Evolutionary conservation across 1,140 invertebrate species (phyloP).

Genomic region (Vollenhovia emeryi): DNA sequence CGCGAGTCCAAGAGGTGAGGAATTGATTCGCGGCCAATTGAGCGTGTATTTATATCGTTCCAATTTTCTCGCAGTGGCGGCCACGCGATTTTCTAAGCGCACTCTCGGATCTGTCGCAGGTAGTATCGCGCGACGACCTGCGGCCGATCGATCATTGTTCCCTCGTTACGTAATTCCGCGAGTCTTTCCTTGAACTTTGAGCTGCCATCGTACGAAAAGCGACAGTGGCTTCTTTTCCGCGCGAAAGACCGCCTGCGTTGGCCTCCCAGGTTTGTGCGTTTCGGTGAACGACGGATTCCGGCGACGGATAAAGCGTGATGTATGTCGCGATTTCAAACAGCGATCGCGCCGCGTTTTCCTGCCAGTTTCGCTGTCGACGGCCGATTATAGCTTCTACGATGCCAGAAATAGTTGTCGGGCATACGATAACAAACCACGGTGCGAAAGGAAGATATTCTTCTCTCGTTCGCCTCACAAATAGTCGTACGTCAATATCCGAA

Average conservation of each 20-base stretch:
- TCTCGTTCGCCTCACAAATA: not conserved
- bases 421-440: not conserved
- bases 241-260: not conserved
- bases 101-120: not conserved
- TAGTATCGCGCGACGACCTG: not conserved
- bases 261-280: not conserved
- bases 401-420: not conserved
- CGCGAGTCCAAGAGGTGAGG: not conserved
- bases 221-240: conserved; percentile 2
- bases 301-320: not conserved
- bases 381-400: not conserved
- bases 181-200: not conserved
- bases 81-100: not conserved
- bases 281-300: not conserved
- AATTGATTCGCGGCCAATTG: conserved; percentile 64
- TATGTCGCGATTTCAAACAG: not conserved
- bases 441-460: not conserved
- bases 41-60: conserved; percentile 65
- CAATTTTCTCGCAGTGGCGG: conserved; percentile 50
- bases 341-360: not conserved
- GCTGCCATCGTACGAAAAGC: not conserved
- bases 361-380: not conserved
- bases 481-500: not conserved
- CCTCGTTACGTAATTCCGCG: not conserved
- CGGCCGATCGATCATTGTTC: not conserved